These are phyloP conservation scores for Hemitrygon akajei DNA, from an alignment of 2,797 vertebrate genomes.

Conservation along the genomic window DNA sequence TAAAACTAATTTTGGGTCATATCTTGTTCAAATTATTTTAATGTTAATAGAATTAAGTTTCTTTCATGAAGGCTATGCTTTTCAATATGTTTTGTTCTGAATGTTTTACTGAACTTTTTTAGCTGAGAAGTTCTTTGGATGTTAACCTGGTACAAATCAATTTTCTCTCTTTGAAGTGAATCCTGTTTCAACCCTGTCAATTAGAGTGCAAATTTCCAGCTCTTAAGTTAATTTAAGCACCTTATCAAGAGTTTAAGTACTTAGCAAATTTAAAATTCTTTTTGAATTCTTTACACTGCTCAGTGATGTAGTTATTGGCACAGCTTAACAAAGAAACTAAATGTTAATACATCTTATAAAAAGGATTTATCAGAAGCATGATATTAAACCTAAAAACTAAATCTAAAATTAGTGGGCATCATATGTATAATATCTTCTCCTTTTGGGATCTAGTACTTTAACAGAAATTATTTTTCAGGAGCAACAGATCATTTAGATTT, in stretches of 20 bases:
- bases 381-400: not conserved
- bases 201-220: not conserved
- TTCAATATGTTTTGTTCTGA: conserved; percentile 4
- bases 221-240: not conserved
- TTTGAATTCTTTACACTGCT: not conserved
- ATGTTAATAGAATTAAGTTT: not conserved
- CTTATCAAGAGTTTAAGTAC: not conserved
- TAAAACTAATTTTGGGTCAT: not conserved
- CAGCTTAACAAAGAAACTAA: not conserved
- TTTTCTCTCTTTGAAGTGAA: not conserved
- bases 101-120: not conserved
- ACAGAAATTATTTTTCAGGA: not conserved
- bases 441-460: not conserved
- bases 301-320: not conserved
- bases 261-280: not conserved
- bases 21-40: not conserved
- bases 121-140: not conserved
- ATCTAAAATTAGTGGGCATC: not conserved
- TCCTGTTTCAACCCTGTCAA: conserved; percentile 5
- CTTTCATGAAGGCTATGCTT: conserved; percentile 3
- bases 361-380: not conserved
- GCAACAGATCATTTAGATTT: not conserved
- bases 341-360: not conserved
- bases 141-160: not conserved
- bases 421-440: not conserved